These are phyloP conservation scores for Carabus problematicus DNA, from an alignment of 2,888 invertebrate genomes.

Conservation along the genomic window DNA sequence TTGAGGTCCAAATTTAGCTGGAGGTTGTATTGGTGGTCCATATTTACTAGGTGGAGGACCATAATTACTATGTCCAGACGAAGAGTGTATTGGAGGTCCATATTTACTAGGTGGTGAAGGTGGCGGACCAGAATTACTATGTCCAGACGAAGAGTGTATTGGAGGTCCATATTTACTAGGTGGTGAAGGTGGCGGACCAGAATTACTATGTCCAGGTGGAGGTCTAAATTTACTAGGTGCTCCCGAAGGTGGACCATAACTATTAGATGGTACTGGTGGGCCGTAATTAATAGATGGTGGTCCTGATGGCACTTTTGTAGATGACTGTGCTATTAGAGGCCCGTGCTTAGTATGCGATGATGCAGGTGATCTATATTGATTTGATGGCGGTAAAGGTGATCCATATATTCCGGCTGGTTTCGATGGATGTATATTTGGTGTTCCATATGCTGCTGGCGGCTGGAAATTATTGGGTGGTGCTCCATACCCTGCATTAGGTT, in stretches of 20 bases:
- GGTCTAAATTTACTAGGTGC: slow-evolving; percentile 46
- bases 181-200: slow-evolving; percentile 36
- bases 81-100: slow-evolving; percentile 33
- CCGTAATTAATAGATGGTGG: slow-evolving; percentile 44
- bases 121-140: slow-evolving; percentile 52
- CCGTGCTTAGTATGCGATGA: slow-evolving; percentile 45
- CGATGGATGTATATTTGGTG: slow-evolving; percentile 44
- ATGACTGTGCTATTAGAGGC: slow-evolving; percentile 45
- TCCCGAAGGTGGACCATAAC: slow-evolving; percentile 45
- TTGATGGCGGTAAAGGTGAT: slow-evolving; percentile 39
- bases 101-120: slow-evolving; percentile 49
- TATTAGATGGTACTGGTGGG: slow-evolving; percentile 43
- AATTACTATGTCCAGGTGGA: slow-evolving; percentile 47
- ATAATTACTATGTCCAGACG: slow-evolving; percentile 58
- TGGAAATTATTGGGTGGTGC: slow-evolving; percentile 23
- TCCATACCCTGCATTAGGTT: slow-evolving; percentile 41
- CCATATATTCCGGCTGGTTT: slow-evolving; percentile 51
- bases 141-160: slow-evolving; percentile 53
- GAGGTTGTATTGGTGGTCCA: slow-evolving; percentile 47
- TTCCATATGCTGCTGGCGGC: slow-evolving; percentile 43
- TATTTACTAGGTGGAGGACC: slow-evolving; percentile 50
- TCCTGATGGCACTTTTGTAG: slow-evolving; percentile 26
- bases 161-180: slow-evolving; percentile 43
- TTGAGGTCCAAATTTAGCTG: slow-evolving; percentile 47
- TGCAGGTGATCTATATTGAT: slow-evolving; percentile 44